phyloP scores from a whole-genome alignment of 2,888 invertebrate species.

The Barypeithes pellucidus region DNA sequence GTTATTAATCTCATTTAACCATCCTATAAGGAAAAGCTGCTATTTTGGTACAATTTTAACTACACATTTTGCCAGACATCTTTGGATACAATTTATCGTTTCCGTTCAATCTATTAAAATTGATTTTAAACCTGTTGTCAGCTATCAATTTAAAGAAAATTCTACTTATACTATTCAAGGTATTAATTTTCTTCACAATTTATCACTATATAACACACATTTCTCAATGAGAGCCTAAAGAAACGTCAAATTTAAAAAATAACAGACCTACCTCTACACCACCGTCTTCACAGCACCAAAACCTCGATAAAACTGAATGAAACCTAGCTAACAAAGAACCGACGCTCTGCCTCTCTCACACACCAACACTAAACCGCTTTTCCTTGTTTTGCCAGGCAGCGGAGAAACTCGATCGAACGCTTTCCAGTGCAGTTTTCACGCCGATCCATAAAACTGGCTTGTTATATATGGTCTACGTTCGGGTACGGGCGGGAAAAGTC shows the following conservation, averaged over 20 bases:
- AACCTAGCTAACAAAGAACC: slow-evolving; percentile 32
- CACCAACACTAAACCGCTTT: slow-evolving; percentile 30
- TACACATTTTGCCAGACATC: too few relatives aligned
- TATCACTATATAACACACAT: not conserved
- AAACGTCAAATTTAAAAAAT: slow-evolving; percentile 4
- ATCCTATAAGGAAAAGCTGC: too few relatives aligned
- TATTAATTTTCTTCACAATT: not conserved
- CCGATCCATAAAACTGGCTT: slow-evolving; percentile 48
- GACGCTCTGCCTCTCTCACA: slow-evolving; percentile 30
- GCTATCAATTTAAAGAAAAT: too few relatives aligned
- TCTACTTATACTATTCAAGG: too few relatives aligned
- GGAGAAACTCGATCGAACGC: slow-evolving; percentile 44
- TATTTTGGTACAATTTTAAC: too few relatives aligned
- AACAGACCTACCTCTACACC: slow-evolving; percentile 28
- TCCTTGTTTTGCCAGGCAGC: slow-evolving; percentile 30
- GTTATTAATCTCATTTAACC: too few relatives aligned
- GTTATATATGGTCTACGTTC: slow-evolving; percentile 42
- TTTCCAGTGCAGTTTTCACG: slow-evolving; percentile 52
- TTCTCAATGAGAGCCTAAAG: not conserved
- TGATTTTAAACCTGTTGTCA: too few relatives aligned
- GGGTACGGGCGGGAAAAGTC: slow-evolving; percentile 29
- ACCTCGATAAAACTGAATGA: slow-evolving; percentile 44
- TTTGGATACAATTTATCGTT: too few relatives aligned
- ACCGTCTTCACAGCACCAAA: slow-evolving; percentile 34
- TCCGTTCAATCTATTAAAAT: too few relatives aligned